Base-by-base conservation (phyloP, 2,113 vertebrate species). In the Artemisiospiza belli region DNA sequence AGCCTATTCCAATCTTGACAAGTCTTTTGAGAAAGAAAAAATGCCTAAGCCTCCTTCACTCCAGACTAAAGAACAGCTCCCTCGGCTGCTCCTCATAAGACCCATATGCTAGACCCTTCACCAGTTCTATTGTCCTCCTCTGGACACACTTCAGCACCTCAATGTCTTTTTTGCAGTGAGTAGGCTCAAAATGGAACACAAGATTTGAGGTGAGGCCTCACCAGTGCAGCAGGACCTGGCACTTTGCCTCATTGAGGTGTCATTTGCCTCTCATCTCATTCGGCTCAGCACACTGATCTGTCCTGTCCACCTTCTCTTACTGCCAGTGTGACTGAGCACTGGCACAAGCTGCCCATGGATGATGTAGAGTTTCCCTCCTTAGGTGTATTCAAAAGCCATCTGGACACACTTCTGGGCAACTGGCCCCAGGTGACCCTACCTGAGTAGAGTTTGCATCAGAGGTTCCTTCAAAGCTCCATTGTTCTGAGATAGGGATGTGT, bases 251-350 rank as follows among this genome's bases (percentile, higher is more conserved):
- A 3, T 23, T 43, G 30, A 62, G 8, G 47, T 49, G 47, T 23
- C 7, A 14, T 49, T 49, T 49, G 12, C 23, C 22, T 18, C 23
- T n/a, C 20, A 16, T 12, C 20, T 7, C 37, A 1, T 11, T 35
- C 4, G 18, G 12, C 28, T 58, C 1, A 0, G 3, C 7, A 12
- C 15, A 31, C 8, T 0, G 0, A 27, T 57, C 31, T 33, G 44
- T 14, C 10, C 27, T 61, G 19, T 37, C 13, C 21, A 12, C 13
- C 5, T 18, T 33, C 33, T 9, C 21, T 33, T 28, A 7, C 72
- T 59, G 16, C 62, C 43, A 22, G 44, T 11, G 27, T 44, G 18
- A 19, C 22, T 13, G 33, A 68, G 46, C 44, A 10, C 6, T 23
- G 54, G 54, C 37, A 28, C 22, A 68, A 27, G 15, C 1, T 74